Percentiles rank a stretch among this genome's conserved stretches.
These are phyloP conservation scores for Numenius arquata DNA, from an alignment of 2,113 vertebrate genomes.

Conservation along the genomic window DNA sequence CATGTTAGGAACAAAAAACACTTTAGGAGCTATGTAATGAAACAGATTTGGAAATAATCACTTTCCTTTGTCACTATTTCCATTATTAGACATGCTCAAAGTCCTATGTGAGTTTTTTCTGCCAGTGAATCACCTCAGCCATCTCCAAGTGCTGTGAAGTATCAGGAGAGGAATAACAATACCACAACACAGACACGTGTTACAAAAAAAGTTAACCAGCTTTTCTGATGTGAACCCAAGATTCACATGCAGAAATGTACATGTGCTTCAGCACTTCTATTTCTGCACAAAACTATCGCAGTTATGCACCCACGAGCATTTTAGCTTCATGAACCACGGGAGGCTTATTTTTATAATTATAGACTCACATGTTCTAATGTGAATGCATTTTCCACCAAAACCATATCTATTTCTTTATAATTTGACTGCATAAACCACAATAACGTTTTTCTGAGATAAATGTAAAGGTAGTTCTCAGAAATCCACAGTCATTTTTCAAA, in stretches of 20 bases:
- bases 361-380: neutral
- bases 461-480: neutral
- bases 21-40: neutral
- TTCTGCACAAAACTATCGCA: neutral
- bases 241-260: neutral
- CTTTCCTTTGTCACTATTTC: neutral
- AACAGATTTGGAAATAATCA: neutral
- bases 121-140: neutral
- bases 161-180: neutral
- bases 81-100: neutral
- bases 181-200: neutral
- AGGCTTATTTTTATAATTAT: neutral
- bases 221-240: neutral
- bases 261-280: slow-evolving; percentile 13
- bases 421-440: neutral
- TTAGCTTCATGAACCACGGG: neutral
- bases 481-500: neutral
- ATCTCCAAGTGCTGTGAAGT: neutral
- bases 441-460: neutral
- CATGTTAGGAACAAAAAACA: neutral
- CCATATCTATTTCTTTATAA: neutral
- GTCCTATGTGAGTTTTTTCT: neutral
- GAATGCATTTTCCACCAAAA: neutral
- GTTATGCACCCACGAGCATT: neutral
- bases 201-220: neutral